A percentile compares a stretch with the other conserved stretches of the same genome.
phyloP scores from a whole-genome alignment of 2,888 invertebrate species.

The Peribatodes rhomboidaria region DNA sequence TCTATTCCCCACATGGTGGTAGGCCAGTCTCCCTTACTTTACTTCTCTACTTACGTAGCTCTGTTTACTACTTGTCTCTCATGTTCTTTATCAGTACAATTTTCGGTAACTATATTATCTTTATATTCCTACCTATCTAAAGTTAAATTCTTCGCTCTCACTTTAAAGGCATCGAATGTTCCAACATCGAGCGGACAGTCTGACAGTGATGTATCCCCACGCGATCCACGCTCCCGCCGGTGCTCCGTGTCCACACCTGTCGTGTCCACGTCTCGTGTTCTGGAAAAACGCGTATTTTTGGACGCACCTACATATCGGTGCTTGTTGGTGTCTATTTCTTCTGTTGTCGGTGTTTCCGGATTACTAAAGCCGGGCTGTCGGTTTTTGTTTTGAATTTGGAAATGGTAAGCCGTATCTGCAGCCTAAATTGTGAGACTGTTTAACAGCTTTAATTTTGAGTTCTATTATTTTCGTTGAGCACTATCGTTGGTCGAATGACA shows the following conservation, averaged over 20 bases:
- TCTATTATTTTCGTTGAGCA: too few relatives aligned
- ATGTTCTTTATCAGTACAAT: too few relatives aligned
- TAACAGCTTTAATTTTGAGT: too few relatives aligned
- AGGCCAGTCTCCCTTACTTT: too few relatives aligned
- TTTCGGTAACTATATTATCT: too few relatives aligned
- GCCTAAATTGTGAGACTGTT: too few relatives aligned
- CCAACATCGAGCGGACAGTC: neutral
- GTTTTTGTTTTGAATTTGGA: neutral
- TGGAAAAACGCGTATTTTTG: conserved; percentile 37
- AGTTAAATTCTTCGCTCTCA: neutral
- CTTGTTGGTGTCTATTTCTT: conserved; percentile 17
- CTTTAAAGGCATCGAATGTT: conserved; percentile 4
- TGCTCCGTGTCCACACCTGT: conserved; percentile 26
- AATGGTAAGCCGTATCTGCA: neutral
- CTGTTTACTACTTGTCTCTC: too few relatives aligned
- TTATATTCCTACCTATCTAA: too few relatives aligned
- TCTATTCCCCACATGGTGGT: too few relatives aligned
- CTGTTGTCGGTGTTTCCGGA: conserved; percentile 28
- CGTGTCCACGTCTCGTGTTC: conserved; percentile 29
- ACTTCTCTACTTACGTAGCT: too few relatives aligned
- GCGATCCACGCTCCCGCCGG: neutral
- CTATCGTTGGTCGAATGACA: too few relatives aligned
- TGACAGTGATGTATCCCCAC: conserved; percentile 24
- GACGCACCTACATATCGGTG: conserved; percentile 27
- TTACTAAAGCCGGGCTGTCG: neutral